Evolutionary conservation across 2,797 vertebrate species (phyloP), one percentile per base, ranked within the genome.

Genomic region (Coilia nasus): DNA sequence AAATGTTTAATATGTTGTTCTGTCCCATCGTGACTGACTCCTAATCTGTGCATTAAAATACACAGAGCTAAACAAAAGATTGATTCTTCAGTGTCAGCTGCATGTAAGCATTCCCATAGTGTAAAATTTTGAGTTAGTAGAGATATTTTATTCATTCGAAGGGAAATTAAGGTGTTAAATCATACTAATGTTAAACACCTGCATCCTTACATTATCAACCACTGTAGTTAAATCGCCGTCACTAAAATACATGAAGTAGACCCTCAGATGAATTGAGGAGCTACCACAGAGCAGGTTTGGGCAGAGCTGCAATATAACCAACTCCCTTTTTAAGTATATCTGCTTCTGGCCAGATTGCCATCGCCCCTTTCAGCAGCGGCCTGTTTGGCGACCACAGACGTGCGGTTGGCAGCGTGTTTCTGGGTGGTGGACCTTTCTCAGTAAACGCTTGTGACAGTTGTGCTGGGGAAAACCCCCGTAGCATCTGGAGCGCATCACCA

Each of bases 301-400:
- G 17, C 71, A 21, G 35, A 41, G 15, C 14, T 54, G 54, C 56
- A 31, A 62, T 23, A 87, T 83, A 47, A 44, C 47, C 57, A 87
- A 86, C 88, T 85, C 12, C 47, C 83, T 88, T 35, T 82, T 83
- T 84, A 88, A 57, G 85, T 83, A 87, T 44, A 75, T 62, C 62
- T 84, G 35, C 62, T 89, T 90, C 88, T 86, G 81, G 82, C 87
- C 41, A 57, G 83, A 23, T 44, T 78, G 17, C 35, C 71, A 78
- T 21, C 35, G 71, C 71, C 35, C 41, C 35, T 78, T 41, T 44
- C 67, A 14, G 17, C 71, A 31, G 28, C 31, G 64, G 64, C 35
- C 35, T 44, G 35, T 78, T 44, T 78, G 31, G 71, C 35, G 35
- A 44, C 31, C 35, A 41, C 71, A 78, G 71, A 21, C 7, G 31